phyloP scores from a whole-genome alignment of 2,888 invertebrate species.

The Entomobrya proxima region DNA sequence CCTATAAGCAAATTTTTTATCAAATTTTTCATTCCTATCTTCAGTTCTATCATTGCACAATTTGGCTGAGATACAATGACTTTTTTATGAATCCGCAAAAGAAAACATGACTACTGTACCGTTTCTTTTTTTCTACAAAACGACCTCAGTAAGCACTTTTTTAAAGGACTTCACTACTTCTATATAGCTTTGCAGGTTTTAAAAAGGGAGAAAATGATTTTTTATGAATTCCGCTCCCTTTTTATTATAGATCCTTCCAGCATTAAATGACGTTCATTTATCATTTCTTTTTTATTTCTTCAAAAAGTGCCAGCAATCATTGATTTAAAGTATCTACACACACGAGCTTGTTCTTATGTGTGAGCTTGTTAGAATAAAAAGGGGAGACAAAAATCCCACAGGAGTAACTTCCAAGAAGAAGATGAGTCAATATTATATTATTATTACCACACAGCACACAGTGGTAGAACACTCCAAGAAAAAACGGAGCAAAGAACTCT shows the following conservation, averaged over 20 bases:
- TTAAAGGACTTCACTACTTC: neutral
- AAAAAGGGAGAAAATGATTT: slow-evolving; percentile 10
- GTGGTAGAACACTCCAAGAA: neutral
- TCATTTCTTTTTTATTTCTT: slow-evolving; percentile 18
- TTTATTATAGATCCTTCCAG: slow-evolving; percentile 10
- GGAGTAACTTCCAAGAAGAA: neutral
- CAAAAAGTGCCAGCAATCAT: slow-evolving; percentile 20
- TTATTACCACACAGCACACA: neutral
- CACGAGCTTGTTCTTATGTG: neutral
- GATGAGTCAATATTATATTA: neutral
- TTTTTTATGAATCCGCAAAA: neutral
- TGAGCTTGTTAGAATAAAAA: neutral
- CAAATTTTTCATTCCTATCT: slow-evolving; percentile 18
- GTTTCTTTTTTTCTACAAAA: neutral
- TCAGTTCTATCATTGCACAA: neutral
- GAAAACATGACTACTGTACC: neutral
- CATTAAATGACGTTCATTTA: slow-evolving; percentile 27
- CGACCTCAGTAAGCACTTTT: neutral
- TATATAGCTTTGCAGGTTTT: neutral
- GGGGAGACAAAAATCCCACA: neutral
- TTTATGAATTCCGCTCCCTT: neutral
- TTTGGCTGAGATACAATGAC: slow-evolving; percentile 14
- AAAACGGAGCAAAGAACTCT: neutral
- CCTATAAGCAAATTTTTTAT: neutral
- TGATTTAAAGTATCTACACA: slow-evolving; percentile 19